These are phyloP conservation scores for Aphidius gifuensis DNA, from an alignment of 1,140 invertebrate species.

Conservation along the genomic window DNA sequence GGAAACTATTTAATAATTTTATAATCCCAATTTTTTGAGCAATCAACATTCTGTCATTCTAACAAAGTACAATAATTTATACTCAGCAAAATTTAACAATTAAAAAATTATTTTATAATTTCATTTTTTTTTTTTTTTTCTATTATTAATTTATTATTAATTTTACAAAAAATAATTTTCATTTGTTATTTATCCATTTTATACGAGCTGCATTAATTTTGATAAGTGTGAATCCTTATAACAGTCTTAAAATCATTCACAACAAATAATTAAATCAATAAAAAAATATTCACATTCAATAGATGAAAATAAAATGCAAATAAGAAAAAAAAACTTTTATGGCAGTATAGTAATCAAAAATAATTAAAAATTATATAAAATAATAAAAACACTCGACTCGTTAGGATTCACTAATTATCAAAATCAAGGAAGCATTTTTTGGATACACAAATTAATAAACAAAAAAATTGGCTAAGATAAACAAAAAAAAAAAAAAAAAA, in stretches of 20 bases:
- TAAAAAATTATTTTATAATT: background rate
- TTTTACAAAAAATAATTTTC: background rate
- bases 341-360: background rate
- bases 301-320: background rate
- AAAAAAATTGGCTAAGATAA: background rate
- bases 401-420: conserved; percentile 50
- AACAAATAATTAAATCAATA: conserved; percentile 2
- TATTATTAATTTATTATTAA: background rate
- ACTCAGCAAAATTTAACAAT: background rate
- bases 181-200: conserved; percentile 7
- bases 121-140: background rate
- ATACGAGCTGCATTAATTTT: conserved; percentile 38
- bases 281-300: conserved; percentile 10
- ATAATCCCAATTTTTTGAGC: conserved; percentile 8
- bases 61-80: background rate
- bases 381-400: conserved; percentile 31
- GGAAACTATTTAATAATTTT: background rate
- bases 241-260: conserved; percentile 4
- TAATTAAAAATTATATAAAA: conserved; percentile 19
- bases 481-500: conserved; percentile 2
- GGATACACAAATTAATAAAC: conserved; percentile 1
- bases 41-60: conserved; percentile 6
- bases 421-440: conserved; percentile 39
- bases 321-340: background rate
- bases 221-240: conserved; percentile 48